A percentile compares a stretch with the other conserved stretches of the same genome.
Evolutionary conservation across 2,888 invertebrate genomes (phyloP).

Genomic region (Isoperla grammatica): DNA sequence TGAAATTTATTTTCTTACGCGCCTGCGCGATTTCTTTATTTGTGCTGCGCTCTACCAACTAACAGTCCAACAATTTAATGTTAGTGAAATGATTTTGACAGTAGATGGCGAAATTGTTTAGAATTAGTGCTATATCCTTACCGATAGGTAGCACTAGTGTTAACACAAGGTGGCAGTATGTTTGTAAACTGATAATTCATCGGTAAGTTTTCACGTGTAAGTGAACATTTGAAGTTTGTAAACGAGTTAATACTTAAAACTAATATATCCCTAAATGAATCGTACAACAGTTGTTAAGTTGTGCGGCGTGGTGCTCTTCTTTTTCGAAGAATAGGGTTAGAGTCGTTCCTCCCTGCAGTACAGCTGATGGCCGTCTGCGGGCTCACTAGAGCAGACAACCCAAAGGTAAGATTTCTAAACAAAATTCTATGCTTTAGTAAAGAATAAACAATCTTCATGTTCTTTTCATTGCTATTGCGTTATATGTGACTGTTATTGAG

Average conservation of each 20-base stretch:
- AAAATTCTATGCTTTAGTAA: not conserved
- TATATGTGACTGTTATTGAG: not conserved
- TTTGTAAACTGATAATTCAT: conserved; percentile 49
- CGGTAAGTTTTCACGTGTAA: conserved; percentile 41
- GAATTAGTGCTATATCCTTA: conserved; percentile 20
- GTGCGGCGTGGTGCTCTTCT: conserved; percentile 31
- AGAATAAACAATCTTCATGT: not conserved
- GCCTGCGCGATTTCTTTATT: too few species aligned
- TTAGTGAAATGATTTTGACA: too few species aligned
- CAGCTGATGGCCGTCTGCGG: conserved; percentile 41
- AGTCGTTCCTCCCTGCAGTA: conserved; percentile 42
- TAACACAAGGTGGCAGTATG: conserved; percentile 43
- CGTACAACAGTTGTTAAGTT: not conserved
- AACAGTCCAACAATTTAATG: too few species aligned
- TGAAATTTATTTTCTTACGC: too few species aligned
- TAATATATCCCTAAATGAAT: conserved; percentile 9
- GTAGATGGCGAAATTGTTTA: too few species aligned
- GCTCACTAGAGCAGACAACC: conserved; percentile 35
- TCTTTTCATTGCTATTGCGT: conserved; percentile 1
- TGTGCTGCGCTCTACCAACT: too few species aligned
- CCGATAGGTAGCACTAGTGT: conserved; percentile 45
- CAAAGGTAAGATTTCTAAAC: conserved; percentile 31
- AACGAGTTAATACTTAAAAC: conserved; percentile 14
- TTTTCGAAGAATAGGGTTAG: conserved; percentile 44
- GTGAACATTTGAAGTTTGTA: conserved; percentile 35